Evolutionary conservation across 1,140 invertebrate species (phyloP), one percentile per base, ranked within the genome.

Genomic region (Papilio helenus): DNA sequence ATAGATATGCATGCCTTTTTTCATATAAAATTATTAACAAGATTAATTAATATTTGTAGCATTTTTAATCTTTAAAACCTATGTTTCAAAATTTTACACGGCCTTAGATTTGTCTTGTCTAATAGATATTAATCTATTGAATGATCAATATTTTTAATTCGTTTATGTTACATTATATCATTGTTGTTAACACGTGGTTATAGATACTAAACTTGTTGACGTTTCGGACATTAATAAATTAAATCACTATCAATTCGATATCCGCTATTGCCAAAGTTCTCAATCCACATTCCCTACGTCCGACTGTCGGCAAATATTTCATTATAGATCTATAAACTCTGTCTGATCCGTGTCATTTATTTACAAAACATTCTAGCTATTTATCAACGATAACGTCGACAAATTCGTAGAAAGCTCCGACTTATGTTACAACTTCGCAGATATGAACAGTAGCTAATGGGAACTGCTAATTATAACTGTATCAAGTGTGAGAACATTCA

Each of bases 401-500:
- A 76, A 65, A 77, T 77, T 77, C 76, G 55, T 77, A 58, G 76
- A 77, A 77, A 77, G 76, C 23, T 39, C 1, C 42, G 29, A 34
- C 51, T 77, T 42, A 42, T 65, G 55, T 77, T 77, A 77, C 76
- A 58, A 26, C 49, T 77, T 77, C 76, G 34, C 76, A 12, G 76
- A 77, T 39, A 58, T 58, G 55, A 20, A 58, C 51, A 55, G 42
- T 42, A 49, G 44, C 20, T 49, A 44, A 14, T 29, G 76, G 42
- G 44, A 51, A 26, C 42, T 14, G 42, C 20, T 73, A 10, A 72
- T 72, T 23, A 23, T 46, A 72, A 72, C 34, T 0, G 55, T 58
- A 12, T n/a, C 51, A 23, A 42, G 34, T n/a, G 55, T 77, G 76
- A 65, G 55, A 61, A 77, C n/a, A 23, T 42, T 65, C 26, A 16